Base-by-base conservation (phyloP, 2,797 vertebrate species). In the Enteromius treurensis region DNA sequence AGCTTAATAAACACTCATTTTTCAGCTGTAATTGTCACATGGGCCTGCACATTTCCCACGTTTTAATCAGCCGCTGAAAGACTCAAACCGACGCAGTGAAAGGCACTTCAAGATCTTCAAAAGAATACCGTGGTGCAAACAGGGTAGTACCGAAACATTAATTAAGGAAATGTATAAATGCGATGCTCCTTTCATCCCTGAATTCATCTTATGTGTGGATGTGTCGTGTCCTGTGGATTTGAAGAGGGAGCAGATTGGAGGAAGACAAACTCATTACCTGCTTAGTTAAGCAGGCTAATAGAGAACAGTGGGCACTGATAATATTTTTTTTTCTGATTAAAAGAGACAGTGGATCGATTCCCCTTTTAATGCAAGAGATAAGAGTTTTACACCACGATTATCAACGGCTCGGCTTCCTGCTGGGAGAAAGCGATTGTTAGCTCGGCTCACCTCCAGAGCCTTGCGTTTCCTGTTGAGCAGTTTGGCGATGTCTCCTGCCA, bases 391-490 rank as follows among this genome's bases (percentile, higher is more conserved):
- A 84, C 64, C 83, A 82, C 1, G 26, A 79, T 89, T 86, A 87
- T 83, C 75, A 62, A 5, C 14, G 47, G 11, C 47, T 80, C 19
- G 1, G 11, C 26, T 19, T 60, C 70, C 23, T 26, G 53, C 15
- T 60, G 40, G 51, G 47, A 45, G 40, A 74, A 14, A 65, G 42
- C 4, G 58, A 7, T 1, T 74, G 69, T 64, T 32, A 47, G 40
- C 11, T 17, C 37, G 15, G 23, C 95, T 95, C 94, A 99, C 98
- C 97, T 98, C 96, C 89, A 99, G 93, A 85, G 98, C 97, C 93
- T 95, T 97, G 90, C 98, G 96, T 91, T 99, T 99, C 89, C 97
- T 97, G 92, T 96, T 96, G 90, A 99, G 95, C 86, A 99, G 95
- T 87, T 92, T 96, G 92, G 98, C 96, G 0, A 99, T 99, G 92